Conservation (phyloP, 2,888 invertebrate species). For the Hirtodrosophila confusa region DNA sequence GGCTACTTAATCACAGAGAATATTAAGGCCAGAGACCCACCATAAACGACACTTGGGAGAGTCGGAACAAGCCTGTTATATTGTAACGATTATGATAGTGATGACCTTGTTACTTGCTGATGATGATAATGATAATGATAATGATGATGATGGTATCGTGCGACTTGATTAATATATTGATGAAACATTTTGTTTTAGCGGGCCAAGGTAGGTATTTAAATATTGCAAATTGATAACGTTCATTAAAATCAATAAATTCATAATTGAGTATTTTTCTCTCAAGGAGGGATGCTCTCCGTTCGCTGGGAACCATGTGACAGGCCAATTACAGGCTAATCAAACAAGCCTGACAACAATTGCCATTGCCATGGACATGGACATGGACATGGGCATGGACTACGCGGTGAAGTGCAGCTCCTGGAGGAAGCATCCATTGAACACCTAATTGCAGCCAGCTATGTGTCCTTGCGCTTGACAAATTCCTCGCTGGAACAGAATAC, state of each 20-base stretch:
- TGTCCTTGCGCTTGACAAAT: slow-evolving; percentile 78
- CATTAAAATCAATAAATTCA: slow-evolving; percentile 76
- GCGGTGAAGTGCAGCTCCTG: slow-evolving; percentile 12
- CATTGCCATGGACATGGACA: slow-evolving; percentile 53
- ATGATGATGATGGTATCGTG: slow-evolving; percentile 35
- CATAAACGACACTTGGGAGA: neutral
- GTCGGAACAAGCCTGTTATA: slow-evolving; percentile 19
- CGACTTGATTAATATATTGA: slow-evolving; percentile 61
- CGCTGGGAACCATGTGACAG: slow-evolving; percentile 20
- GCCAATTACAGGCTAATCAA: slow-evolving; percentile 76
- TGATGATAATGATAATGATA: slow-evolving; percentile 3
- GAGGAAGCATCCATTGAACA: slow-evolving; percentile 25
- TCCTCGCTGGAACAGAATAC: slow-evolving; percentile 44
- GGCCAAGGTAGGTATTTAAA: slow-evolving; percentile 24
- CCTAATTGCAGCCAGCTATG: slow-evolving; percentile 73
- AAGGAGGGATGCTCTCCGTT: neutral
- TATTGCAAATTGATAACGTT: slow-evolving; percentile 72
- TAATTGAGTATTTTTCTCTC: slow-evolving; percentile 65
- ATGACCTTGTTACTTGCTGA: slow-evolving; percentile 43
- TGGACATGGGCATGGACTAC: neutral
- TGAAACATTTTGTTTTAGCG: slow-evolving; percentile 21
- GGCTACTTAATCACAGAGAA: too few species aligned
- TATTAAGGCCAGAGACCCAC: neutral
- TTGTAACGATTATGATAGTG: slow-evolving; percentile 8
- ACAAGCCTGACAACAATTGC: slow-evolving; percentile 78